Evolutionary conservation across 2,797 vertebrate genomes (phyloP).

Genomic region (Sebastes itinus): DNA sequence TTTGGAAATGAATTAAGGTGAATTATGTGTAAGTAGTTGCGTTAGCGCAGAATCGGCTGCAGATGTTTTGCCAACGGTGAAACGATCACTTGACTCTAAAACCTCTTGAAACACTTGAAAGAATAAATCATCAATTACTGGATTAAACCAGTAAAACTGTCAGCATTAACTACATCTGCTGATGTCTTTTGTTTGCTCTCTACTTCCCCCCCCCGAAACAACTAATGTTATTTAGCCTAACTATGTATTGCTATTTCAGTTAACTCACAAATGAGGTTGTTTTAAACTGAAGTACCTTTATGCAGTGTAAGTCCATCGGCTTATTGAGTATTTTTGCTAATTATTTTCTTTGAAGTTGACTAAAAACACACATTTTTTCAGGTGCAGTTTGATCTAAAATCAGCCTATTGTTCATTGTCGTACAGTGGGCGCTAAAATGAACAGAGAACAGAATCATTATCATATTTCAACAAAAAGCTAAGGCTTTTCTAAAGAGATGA

Average conservation of each 20-base stretch:
- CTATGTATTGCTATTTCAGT: background rate
- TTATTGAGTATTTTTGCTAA: background rate
- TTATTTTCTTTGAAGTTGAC: slow-evolving; percentile 35
- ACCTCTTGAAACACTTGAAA: slow-evolving; percentile 6
- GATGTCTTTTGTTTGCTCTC: background rate
- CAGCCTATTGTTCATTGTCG: slow-evolving; percentile 41
- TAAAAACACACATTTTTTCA: slow-evolving; percentile 32
- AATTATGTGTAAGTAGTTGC: slow-evolving; percentile 21
- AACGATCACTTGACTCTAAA: slow-evolving; percentile 28
- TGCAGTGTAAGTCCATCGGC: background rate
- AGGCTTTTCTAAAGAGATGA: slow-evolving; percentile 66
- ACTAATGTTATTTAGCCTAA: background rate
- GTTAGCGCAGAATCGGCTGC: slow-evolving; percentile 28
- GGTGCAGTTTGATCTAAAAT: slow-evolving; percentile 55
- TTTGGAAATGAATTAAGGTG: slow-evolving; percentile 27
- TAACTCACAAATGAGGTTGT: background rate
- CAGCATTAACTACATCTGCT: background rate
- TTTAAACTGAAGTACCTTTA: background rate
- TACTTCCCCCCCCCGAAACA: background rate
- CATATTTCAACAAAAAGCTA: slow-evolving; percentile 71
- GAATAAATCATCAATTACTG: slow-evolving; percentile 16
- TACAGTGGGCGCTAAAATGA: slow-evolving; percentile 44
- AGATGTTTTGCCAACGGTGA: slow-evolving; percentile 39
- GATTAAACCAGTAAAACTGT: slow-evolving; percentile 8
- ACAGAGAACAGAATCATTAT: slow-evolving; percentile 64